These are phyloP conservation scores for Plectus sambesii DNA, from an alignment of 1,140 invertebrate species.

Conservation along the genomic window DNA sequence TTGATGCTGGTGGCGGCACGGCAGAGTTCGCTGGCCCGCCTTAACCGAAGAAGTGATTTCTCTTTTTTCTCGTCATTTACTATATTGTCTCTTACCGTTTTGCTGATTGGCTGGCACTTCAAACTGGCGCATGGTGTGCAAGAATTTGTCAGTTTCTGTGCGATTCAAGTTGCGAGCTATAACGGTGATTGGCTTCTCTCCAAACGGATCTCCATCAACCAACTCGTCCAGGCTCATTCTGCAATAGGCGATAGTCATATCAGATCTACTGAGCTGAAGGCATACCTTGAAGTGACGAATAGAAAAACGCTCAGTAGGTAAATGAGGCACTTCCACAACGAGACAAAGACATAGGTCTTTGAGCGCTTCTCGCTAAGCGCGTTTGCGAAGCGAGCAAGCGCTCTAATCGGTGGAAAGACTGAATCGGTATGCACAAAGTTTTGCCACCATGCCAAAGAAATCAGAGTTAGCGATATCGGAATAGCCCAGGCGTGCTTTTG, in stretches of 20 bases:
- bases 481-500: conserved; percentile 23
- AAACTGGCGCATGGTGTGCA: conserved; percentile 33
- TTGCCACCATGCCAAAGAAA: conserved; percentile 44
- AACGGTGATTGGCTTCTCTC: conserved; percentile 42
- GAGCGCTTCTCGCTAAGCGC: conserved; percentile 31
- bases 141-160: conserved; percentile 36
- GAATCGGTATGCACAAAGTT: conserved; percentile 41
- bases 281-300: conserved; percentile 29
- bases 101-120: conserved; percentile 18
- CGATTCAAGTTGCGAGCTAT: conserved; percentile 37
- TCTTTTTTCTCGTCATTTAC: conserved; percentile 14
- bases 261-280: conserved; percentile 1
- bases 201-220: conserved; percentile 38
- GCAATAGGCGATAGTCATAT: conserved; percentile 10
- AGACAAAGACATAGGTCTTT: conserved; percentile 37
- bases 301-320: conserved; percentile 34
- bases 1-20: too few relatives aligned
- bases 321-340: conserved; percentile 38
- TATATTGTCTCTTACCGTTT: conserved; percentile 16
- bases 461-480: conserved; percentile 28
- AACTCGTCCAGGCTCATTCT: conserved; percentile 25
- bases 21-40: conserved; percentile 8
- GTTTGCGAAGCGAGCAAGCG: conserved; percentile 27
- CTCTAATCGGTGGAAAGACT: conserved; percentile 35
- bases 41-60: conserved; percentile 2